phyloP scores from a whole-genome alignment of 2,888 invertebrate species.

The Drosophila histrio region DNA sequence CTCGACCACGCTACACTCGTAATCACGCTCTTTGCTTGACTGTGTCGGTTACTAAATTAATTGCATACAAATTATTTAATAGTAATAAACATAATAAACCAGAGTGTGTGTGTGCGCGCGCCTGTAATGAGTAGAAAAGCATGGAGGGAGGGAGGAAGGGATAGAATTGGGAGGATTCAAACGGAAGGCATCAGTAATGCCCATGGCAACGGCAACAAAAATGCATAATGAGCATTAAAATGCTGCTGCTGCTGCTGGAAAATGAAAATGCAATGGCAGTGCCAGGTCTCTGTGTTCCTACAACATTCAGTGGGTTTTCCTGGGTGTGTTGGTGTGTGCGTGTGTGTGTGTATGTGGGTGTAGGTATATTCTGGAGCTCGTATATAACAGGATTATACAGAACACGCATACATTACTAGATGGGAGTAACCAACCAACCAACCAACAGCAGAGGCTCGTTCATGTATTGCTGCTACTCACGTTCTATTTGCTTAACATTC shows the following conservation, averaged over 20 bases:
- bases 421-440: constrained; percentile 29
- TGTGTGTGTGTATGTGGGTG: constrained; percentile 1
- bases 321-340: background rate
- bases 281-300: constrained; percentile 31
- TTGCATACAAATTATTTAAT: constrained; percentile 80
- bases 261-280: constrained; percentile 74
- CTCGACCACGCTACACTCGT: constrained; percentile 35
- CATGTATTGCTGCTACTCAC: constrained; percentile 68
- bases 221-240: constrained; percentile 80
- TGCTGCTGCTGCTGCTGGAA: constrained; percentile 59
- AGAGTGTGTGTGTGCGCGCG: constrained; percentile 31
- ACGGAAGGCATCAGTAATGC: constrained; percentile 45
- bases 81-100: constrained; percentile 78
- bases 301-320: too few relatives aligned
- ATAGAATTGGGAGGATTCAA: constrained; percentile 7
- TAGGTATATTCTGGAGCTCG: constrained; percentile 18
- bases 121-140: constrained; percentile 22
- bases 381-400: constrained; percentile 52
- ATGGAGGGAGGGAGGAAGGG: background rate
- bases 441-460: constrained; percentile 26
- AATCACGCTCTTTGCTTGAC: constrained; percentile 26
- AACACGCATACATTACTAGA: constrained; percentile 52
- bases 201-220: constrained; percentile 67
- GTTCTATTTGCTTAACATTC: constrained; percentile 80
- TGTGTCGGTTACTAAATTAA: constrained; percentile 71